These are phyloP conservation scores for Mantis religiosa DNA, from an alignment of 2,888 invertebrate species.

Conservation along the genomic window DNA sequence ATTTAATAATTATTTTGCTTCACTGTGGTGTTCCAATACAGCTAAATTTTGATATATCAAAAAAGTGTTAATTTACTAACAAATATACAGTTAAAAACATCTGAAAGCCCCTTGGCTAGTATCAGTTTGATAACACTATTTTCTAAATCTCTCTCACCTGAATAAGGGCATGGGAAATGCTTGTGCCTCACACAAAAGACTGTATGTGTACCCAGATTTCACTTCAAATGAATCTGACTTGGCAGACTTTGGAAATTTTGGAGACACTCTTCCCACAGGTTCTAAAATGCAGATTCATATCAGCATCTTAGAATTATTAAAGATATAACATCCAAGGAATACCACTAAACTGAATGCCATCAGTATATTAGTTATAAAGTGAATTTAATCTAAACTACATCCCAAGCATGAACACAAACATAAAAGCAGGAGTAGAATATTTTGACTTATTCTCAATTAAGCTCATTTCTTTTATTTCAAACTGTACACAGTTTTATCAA, in stretches of 20 bases:
- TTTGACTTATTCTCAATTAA: too few species aligned
- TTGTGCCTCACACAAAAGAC: constrained; percentile 52
- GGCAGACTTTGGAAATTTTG: constrained; percentile 43
- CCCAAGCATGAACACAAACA: neutral
- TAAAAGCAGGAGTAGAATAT: neutral
- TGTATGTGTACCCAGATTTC: constrained; percentile 15
- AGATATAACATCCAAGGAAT: neutral
- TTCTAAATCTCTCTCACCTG: constrained; percentile 44
- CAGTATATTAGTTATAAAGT: neutral
- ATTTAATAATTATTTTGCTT: too few species aligned
- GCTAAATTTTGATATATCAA: too few species aligned
- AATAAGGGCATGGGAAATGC: constrained; percentile 55
- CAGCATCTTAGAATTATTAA: neutral
- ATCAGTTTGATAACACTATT: neutral
- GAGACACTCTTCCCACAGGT: constrained; percentile 43
- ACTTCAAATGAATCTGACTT: constrained; percentile 32
- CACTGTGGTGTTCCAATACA: too few species aligned
- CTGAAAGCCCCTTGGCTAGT: neutral
- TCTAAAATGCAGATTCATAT: constrained; percentile 29
- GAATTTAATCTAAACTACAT: neutral
- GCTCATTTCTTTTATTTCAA: too few species aligned
- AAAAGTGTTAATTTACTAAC: too few species aligned
- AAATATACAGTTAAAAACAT: too few species aligned
- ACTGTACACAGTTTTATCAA: neutral
- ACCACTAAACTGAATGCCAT: too few species aligned